These are phyloP conservation scores for Emydocephalus ijimae DNA, from an alignment of 2,113 vertebrate species.

Conservation along the genomic window DNA sequence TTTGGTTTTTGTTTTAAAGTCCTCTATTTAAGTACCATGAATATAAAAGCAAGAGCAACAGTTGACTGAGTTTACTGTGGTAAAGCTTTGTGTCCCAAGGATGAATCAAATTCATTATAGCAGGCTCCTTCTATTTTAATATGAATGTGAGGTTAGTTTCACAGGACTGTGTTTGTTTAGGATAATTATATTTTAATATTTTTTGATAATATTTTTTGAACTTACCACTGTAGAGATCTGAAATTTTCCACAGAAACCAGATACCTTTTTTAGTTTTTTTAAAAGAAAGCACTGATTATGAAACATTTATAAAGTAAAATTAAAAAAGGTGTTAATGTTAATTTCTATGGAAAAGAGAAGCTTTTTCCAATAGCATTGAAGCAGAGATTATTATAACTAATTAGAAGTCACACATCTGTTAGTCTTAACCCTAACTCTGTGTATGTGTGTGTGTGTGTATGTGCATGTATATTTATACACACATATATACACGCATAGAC, in stretches of 20 bases:
- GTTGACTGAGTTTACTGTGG: conserved; percentile 84
- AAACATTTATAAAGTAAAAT: conserved; percentile 68
- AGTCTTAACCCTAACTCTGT: conserved; percentile 60
- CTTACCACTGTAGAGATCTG: conserved; percentile 78
- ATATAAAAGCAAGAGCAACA: conserved; percentile 85
- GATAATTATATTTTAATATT: conserved; percentile 85
- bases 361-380: conserved; percentile 66
- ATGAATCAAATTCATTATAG: conserved; percentile 82
- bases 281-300: conserved; percentile 59
- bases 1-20: conserved; percentile 84
- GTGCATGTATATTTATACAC: conserved; percentile 34
- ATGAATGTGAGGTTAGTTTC: conserved; percentile 81
- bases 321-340: conserved; percentile 68
- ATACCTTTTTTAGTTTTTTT: conserved; percentile 32
- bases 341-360: conserved; percentile 69
- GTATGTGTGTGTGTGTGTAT: background rate
- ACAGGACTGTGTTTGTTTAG: conserved; percentile 82
- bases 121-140: conserved; percentile 79
- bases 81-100: conserved; percentile 80
- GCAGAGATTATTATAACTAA: conserved; percentile 80
- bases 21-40: conserved; percentile 81
- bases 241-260: conserved; percentile 68
- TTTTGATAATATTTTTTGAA: conserved; percentile 65
- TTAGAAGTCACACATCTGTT: conserved; percentile 82
- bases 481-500: background rate